Conservation (phyloP, 2,113 vertebrate species). For the Mus spicilegus region DNA sequence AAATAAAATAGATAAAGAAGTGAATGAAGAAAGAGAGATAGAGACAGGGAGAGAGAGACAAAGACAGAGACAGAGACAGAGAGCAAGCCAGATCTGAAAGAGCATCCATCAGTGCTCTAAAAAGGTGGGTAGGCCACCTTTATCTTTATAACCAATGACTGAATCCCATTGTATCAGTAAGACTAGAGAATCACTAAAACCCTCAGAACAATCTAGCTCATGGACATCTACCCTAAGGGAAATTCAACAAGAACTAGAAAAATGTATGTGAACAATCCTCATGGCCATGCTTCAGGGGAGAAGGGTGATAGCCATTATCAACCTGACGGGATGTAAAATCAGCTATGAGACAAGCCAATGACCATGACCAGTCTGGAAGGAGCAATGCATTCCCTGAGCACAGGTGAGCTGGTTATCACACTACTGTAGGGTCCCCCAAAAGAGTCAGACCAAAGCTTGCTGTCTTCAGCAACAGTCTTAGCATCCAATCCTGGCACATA, state of each 20-base stretch:
- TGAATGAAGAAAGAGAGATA: too few species aligned
- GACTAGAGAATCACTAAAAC: background rate
- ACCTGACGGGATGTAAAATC: background rate
- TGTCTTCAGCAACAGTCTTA: background rate
- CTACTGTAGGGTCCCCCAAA: background rate
- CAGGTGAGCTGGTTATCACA: background rate
- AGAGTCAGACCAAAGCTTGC: background rate
- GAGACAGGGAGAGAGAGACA: too few species aligned
- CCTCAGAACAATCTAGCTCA: background rate
- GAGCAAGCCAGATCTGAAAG: background rate
- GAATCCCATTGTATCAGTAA: background rate
- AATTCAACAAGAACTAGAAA: slow-evolving; percentile 2
- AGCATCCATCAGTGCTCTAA: background rate
- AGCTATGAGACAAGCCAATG: background rate
- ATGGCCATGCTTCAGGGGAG: background rate
- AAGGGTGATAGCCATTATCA: background rate
- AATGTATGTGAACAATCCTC: background rate
- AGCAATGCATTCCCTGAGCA: background rate
- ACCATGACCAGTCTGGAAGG: too few species aligned
- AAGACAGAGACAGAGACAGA: too few species aligned
- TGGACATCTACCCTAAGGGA: background rate
- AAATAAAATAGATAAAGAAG: background rate
- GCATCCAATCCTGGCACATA: background rate
- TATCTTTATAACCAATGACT: background rate
- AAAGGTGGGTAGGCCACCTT: background rate